These are phyloP conservation scores for Pelusios castaneus DNA, from an alignment of 2,113 vertebrate genomes.

Conservation along the genomic window DNA sequence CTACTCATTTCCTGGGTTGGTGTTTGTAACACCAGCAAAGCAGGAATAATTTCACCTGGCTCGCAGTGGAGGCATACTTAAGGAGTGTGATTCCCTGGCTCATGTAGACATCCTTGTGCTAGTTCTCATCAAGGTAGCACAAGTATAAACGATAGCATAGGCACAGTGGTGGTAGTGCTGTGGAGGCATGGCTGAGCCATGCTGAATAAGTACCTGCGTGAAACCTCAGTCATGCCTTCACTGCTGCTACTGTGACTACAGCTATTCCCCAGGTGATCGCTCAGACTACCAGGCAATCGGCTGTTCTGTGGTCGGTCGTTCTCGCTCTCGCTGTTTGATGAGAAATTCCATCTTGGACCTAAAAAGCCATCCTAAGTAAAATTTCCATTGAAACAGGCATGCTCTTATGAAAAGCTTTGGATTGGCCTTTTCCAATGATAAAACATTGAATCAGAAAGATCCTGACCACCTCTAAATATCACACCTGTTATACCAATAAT, in stretches of 20 bases:
- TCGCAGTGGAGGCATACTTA: too few relatives aligned
- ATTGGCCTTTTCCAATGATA: not conserved
- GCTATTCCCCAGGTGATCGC: not conserved
- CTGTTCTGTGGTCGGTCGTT: not conserved
- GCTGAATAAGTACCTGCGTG: not conserved
- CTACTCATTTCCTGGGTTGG: not conserved
- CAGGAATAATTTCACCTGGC: too few relatives aligned
- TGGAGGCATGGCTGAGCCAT: not conserved
- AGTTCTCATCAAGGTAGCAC: not conserved
- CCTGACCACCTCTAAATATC: not conserved
- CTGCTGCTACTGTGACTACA: too few relatives aligned
- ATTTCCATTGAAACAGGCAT: not conserved
- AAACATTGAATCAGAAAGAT: not conserved
- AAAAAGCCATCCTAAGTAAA: not conserved
- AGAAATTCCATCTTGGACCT: not conserved
- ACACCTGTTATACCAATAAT: not conserved
- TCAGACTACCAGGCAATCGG: not conserved
- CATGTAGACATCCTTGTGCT: not conserved
- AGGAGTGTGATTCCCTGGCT: not conserved
- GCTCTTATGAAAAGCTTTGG: not conserved
- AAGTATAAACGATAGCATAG: not conserved
- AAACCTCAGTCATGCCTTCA: not conserved
- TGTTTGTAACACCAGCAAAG: not conserved
- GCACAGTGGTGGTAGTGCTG: not conserved
- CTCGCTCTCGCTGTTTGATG: not conserved